A percentile compares a stretch with the other conserved stretches of the same genome.
phyloP scores from a whole-genome alignment of 1,140 invertebrate species.

The Lordiphosa collinella region DNA sequence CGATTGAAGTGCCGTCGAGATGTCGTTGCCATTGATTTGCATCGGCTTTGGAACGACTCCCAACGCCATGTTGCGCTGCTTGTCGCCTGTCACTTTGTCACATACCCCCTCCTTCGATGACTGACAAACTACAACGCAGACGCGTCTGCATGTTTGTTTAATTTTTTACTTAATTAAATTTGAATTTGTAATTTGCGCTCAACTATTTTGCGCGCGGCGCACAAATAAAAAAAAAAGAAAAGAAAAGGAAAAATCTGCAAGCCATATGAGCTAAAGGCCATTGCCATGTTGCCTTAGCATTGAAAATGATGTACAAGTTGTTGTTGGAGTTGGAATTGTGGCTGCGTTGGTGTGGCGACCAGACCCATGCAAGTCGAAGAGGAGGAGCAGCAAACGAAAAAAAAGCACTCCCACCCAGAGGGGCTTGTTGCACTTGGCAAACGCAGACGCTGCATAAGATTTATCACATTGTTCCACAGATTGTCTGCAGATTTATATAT shows the following conservation, averaged over 20 bases:
- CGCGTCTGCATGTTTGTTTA: constrained; percentile 74
- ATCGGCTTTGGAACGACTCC: constrained; percentile 10
- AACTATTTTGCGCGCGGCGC: constrained; percentile 41
- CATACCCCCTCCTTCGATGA: constrained; percentile 22
- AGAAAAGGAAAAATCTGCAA: constrained; percentile 59
- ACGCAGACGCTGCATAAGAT: constrained; percentile 54
- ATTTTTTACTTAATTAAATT: constrained; percentile 79
- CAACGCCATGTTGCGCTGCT: constrained; percentile 61
- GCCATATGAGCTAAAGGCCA: constrained; percentile 53
- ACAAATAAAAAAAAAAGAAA: constrained; percentile 26
- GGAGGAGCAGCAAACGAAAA: constrained; percentile 12
- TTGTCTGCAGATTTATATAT: constrained; percentile 71
- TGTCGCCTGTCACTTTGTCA: constrained; percentile 76
- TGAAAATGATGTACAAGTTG: constrained; percentile 77
- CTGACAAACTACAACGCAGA: constrained; percentile 70
- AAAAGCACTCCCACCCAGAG: constrained; percentile 69
- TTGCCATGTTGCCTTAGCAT: constrained; percentile 68
- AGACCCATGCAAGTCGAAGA: constrained; percentile 2
- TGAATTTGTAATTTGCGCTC: constrained; percentile 75
- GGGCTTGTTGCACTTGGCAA: constrained; percentile 47
- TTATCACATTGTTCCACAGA: constrained; percentile 78
- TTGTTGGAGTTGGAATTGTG: constrained; percentile 31
- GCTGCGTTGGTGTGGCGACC: constrained; percentile 60
- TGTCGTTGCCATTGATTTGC: constrained; percentile 66
- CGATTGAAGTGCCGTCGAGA: constrained; percentile 65